Conservation (phyloP, 1,140 invertebrate genomes). For the Hetaerina americana region DNA sequence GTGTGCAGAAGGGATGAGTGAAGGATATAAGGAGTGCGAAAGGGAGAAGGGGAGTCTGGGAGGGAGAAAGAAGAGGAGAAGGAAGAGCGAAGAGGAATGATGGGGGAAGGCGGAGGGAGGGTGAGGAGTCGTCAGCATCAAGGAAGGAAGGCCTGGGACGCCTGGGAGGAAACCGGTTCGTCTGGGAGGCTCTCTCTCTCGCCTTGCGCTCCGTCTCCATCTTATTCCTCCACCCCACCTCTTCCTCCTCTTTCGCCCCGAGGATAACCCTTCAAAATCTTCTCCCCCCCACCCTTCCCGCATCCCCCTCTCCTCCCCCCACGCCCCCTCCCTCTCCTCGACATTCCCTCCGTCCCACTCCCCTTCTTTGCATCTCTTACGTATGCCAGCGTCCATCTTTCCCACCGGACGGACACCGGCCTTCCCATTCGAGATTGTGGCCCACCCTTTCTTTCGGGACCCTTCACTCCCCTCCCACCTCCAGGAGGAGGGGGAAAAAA, state of each 20-base stretch:
- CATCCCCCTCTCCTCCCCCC: not conserved
- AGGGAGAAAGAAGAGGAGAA: not conserved
- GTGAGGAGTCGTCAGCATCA: not conserved
- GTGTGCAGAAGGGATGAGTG: too few species aligned
- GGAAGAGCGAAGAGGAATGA: not conserved
- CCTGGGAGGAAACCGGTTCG: not conserved
- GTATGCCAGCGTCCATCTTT: not conserved
- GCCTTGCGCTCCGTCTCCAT: not conserved
- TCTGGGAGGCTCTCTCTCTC: not conserved
- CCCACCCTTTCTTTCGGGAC: conserved; percentile 12
- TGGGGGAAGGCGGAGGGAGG: not conserved
- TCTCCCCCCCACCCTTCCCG: not conserved
- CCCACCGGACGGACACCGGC: not conserved
- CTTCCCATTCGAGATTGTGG: not conserved
- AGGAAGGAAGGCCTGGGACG: not conserved
- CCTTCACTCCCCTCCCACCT: conserved; percentile 28
- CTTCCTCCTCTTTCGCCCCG: not conserved
- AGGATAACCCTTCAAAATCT: not conserved
- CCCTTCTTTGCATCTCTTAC: not conserved
- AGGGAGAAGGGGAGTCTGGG: too few species aligned
- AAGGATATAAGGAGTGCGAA: too few species aligned
- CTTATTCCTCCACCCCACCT: too few species aligned
- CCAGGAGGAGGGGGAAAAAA: too few species aligned
- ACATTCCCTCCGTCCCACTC: too few species aligned
- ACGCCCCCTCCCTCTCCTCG: too few species aligned